These are phyloP conservation scores for Campoletis raptor DNA, from an alignment of 2,888 invertebrate species.

Conservation along the genomic window DNA sequence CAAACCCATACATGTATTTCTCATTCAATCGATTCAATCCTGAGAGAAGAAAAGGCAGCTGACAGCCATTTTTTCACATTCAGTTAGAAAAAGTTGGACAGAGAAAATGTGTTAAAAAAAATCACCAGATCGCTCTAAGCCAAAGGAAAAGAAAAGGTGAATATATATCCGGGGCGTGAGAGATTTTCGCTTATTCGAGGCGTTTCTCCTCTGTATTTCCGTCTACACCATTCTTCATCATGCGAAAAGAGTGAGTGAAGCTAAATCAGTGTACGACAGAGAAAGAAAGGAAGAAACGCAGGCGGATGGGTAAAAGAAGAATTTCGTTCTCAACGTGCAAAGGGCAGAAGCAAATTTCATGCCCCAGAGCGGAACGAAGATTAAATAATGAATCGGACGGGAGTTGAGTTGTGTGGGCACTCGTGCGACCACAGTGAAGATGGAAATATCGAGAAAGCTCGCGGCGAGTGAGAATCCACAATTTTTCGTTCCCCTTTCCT, in stretches of 20 bases:
- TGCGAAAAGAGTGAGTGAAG: constrained; percentile 28
- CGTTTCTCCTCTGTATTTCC: background rate
- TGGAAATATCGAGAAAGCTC: constrained; percentile 58
- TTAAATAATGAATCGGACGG: constrained; percentile 67
- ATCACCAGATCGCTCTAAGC: constrained; percentile 13
- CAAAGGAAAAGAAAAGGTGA: constrained; percentile 53
- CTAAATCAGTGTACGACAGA: constrained; percentile 32
- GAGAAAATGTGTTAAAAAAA: constrained; percentile 7
- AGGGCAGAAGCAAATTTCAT: constrained; percentile 62
- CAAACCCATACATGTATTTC: constrained; percentile 15
- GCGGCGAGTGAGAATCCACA: constrained; percentile 26
- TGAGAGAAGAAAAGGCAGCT: constrained; percentile 20
- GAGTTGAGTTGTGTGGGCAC: constrained; percentile 38
- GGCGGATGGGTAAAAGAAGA: background rate
- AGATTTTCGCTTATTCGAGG: constrained; percentile 51
- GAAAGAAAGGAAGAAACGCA: background rate
- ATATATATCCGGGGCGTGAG: constrained; percentile 53
- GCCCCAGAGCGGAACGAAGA: constrained; percentile 67
- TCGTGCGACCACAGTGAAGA: constrained; percentile 51
- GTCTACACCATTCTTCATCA: constrained; percentile 1
- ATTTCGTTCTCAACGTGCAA: constrained; percentile 44
- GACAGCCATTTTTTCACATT: constrained; percentile 38
- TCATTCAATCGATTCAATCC: constrained; percentile 38
- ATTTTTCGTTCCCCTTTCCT: constrained; percentile 43
- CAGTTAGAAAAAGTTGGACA: constrained; percentile 21